A percentile compares a stretch with the other conserved stretches of the same genome.
Conservation (phyloP, 1,140 invertebrate species). For the Notospermus geniculatus region DNA sequence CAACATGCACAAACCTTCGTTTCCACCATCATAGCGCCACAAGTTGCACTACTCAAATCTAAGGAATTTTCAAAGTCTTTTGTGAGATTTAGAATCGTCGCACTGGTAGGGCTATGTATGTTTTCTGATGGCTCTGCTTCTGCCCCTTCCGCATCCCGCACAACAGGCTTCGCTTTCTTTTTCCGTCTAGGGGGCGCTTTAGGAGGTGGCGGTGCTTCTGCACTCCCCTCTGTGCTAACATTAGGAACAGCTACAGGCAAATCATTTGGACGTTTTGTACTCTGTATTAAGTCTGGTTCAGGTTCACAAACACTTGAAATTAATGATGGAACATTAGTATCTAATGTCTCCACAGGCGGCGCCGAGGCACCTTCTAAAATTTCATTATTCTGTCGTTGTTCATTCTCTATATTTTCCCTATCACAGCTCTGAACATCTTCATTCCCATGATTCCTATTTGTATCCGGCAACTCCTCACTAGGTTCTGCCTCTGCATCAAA, state of each 20-base stretch:
- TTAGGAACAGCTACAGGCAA: not conserved
- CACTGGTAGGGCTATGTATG: slow-evolving; percentile 20
- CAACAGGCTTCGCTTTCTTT: slow-evolving; percentile 65
- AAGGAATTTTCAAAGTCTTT: slow-evolving; percentile 30
- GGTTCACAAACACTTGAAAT: slow-evolving; percentile 23
- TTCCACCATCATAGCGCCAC: slow-evolving; percentile 33
- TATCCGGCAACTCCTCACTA: slow-evolving; percentile 17
- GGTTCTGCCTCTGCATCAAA: not conserved
- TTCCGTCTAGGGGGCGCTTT: slow-evolving; percentile 79
- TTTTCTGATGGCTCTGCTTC: slow-evolving; percentile 26
- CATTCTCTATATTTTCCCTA: slow-evolving; percentile 9
- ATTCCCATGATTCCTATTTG: slow-evolving; percentile 34
- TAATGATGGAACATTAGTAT: slow-evolving; percentile 15
- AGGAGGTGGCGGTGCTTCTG: slow-evolving; percentile 57
- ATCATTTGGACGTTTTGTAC: slow-evolving; percentile 69
- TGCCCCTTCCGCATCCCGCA: slow-evolving; percentile 12
- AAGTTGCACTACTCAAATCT: slow-evolving; percentile 32
- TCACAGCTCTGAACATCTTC: slow-evolving; percentile 30
- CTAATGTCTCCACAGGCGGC: slow-evolving; percentile 6
- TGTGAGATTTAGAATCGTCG: slow-evolving; percentile 17
- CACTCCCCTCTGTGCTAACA: slow-evolving; percentile 35
- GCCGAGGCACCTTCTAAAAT: slow-evolving; percentile 3
- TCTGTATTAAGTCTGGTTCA: slow-evolving; percentile 91
- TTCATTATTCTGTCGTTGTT: not conserved
- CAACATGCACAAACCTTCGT: slow-evolving; percentile 23